Evolutionary conservation across 2,797 vertebrate species (phyloP).

Genomic region (Alectoris magna): DNA sequence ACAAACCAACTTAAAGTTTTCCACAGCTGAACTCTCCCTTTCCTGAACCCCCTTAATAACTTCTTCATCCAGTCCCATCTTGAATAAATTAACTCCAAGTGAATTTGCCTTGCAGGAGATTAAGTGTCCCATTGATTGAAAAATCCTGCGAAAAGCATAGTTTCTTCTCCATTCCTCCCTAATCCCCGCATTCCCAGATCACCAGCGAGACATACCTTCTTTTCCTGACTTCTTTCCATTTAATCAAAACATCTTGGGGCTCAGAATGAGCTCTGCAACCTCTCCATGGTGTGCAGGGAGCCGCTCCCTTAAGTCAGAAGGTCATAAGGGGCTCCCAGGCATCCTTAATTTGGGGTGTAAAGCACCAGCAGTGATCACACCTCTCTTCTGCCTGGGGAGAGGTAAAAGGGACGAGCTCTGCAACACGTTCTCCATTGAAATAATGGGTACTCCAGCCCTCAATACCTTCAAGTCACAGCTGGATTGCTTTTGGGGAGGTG

Average conservation of each 20-base stretch:
- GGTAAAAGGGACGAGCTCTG: background rate
- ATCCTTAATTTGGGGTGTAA: background rate
- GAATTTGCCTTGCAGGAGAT: constrained; percentile 48
- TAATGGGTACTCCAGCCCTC: fast-evolving
- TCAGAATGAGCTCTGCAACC: background rate
- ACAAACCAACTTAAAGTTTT: background rate
- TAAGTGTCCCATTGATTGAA: constrained; percentile 70
- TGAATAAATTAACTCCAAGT: constrained; percentile 67
- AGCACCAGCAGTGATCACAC: background rate
- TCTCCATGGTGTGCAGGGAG: background rate
- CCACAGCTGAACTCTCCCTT: background rate
- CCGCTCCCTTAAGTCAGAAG: background rate
- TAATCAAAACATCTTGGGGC: background rate
- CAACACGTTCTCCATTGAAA: background rate
- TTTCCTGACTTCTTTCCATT: background rate
- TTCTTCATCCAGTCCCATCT: constrained; percentile 52
- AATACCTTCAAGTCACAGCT: background rate
- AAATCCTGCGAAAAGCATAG: constrained; percentile 9
- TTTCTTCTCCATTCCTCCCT: constrained; percentile 20
- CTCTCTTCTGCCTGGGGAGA: background rate
- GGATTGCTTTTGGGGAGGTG: background rate
- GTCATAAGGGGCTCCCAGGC: background rate
- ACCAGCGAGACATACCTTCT: constrained; percentile 14
- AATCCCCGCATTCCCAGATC: background rate
- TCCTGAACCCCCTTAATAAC: constrained; percentile 9